A percentile compares a stretch with the other conserved stretches of the same genome.
Conservation (phyloP, 92 coral and sea anemone species). For the Bergia sp. region DNA sequence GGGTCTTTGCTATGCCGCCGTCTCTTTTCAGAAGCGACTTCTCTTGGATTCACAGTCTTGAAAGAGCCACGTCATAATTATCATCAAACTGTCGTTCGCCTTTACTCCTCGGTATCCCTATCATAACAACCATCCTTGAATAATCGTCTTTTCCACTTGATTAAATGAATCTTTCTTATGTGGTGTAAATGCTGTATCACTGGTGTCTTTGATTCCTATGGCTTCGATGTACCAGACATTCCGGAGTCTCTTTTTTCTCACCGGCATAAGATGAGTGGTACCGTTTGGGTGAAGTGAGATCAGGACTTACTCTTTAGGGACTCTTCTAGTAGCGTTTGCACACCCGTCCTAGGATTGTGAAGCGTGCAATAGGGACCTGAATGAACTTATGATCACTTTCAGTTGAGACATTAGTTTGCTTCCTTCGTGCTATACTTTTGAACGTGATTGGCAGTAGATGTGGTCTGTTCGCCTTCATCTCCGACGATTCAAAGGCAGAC, state of each 20-base stretch:
- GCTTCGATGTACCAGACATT: constrained; percentile 60
- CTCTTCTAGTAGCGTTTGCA: constrained; percentile 56
- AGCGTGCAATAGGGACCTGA: neutral
- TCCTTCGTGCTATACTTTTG: constrained; percentile 52
- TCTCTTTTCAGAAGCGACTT: too few relatives aligned
- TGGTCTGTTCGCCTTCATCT: constrained; percentile 56
- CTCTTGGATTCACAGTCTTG: too few relatives aligned
- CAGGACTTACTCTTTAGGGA: constrained; percentile 32
- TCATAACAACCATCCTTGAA: too few relatives aligned
- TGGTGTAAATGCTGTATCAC: constrained; percentile 35
- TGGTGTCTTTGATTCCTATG: constrained; percentile 51
- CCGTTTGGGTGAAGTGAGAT: constrained; percentile 55
- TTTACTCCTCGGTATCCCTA: too few relatives aligned
- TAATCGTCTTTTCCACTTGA: too few relatives aligned
- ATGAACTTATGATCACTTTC: constrained; percentile 65
- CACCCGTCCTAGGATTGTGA: constrained; percentile 33
- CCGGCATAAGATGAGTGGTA: constrained; percentile 42
- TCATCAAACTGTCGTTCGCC: too few relatives aligned
- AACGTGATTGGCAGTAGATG: constrained; percentile 58
- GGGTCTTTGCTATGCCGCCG: too few relatives aligned
- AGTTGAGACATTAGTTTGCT: constrained; percentile 55
- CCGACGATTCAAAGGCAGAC: constrained; percentile 57
- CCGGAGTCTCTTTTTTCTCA: constrained; percentile 23
- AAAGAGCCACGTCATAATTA: too few relatives aligned
- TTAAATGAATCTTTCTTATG: neutral